Conservation (phyloP, 2,888 invertebrate genomes). For the Drosophila helvetica region DNA sequence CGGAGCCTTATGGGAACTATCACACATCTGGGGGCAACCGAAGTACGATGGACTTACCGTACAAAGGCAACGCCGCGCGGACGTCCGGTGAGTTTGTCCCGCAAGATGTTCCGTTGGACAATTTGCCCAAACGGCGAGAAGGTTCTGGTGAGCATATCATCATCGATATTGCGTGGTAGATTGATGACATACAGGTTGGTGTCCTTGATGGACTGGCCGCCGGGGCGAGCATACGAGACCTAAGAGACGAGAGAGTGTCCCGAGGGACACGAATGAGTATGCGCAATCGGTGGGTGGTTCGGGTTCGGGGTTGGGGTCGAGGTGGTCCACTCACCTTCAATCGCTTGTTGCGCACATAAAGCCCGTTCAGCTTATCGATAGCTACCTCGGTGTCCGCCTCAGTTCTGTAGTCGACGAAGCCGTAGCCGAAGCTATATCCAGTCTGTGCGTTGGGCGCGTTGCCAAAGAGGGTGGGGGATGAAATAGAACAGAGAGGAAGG, state of each 20-base stretch:
- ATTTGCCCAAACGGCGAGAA: constrained; percentile 95
- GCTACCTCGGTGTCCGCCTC: constrained; percentile 93
- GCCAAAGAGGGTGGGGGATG: neutral
- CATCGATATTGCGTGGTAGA: constrained; percentile 93
- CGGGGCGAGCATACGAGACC: constrained; percentile 96
- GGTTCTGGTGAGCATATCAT: constrained; percentile 92
- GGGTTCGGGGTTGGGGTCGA: neutral
- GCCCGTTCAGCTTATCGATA: constrained; percentile 94
- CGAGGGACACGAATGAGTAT: too few species aligned
- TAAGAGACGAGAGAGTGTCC: constrained; percentile 55
- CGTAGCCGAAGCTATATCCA: constrained; percentile 98
- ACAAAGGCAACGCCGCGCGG: constrained; percentile 97
- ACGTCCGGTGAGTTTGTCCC: constrained; percentile 93
- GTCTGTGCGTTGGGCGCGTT: constrained; percentile 85
- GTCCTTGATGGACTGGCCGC: constrained; percentile 95
- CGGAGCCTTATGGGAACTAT: too few species aligned
- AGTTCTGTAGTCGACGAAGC: constrained; percentile 95
- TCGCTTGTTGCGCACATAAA: constrained; percentile 94
- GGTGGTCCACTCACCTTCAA: constrained; percentile 88
- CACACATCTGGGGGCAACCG: neutral
- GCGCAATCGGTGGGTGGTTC: neutral
- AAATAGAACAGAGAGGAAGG: neutral
- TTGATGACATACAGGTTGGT: constrained; percentile 97
- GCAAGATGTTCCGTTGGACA: constrained; percentile 95
- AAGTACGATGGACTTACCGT: constrained; percentile 85